Base-by-base conservation (phyloP, 1,140 invertebrate genomes). In the Pseudomyrmex cubaensis region DNA sequence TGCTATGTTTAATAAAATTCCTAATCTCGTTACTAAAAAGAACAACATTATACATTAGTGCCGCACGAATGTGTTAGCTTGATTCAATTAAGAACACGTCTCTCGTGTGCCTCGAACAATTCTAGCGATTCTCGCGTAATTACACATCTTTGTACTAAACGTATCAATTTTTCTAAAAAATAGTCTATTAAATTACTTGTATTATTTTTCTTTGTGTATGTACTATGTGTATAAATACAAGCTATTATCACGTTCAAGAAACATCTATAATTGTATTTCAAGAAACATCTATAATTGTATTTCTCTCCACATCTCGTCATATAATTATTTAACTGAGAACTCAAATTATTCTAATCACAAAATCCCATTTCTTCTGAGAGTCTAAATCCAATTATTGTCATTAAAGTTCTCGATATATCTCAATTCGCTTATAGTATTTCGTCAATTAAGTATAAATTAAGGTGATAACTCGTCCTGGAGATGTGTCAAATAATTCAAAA, bases 21-120 rank as follows among this genome's bases (percentile, higher is more conserved):
- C 63, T 48, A 64, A 78, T 57, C 22, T 76, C 12, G 8, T 59
- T 48, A 48, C 25, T 70, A 70, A 20, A 10, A 70, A 78, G 1
- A 15, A 2, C 25, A 9, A 13, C 17, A n/a, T 57, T 44, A 78
- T 35, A 57, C 17, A 69, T 25, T 50, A 66, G 5, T 1, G 5
- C 5, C 3, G 35, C 35, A 35, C 35, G 35, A 35, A 35, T 35
- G 5, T 35, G 35, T 35, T 20, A 2, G 9, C 8, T 13, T 8
- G 48, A 76, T 54, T 76, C 25, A 5, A 76, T 76, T 76, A 54
- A 66, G 8, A 76, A 54, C 8, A 76, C 12, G 15, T 44, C 12
- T 63, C 20, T 35, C 48, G 12, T 20, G 22, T 52, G 35, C 20
- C 9, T 35, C 67, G 2, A 76, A 15, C 3, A 22, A 54, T 66